Evolutionary conservation across 2,113 vertebrate species (phyloP), one percentile per base, ranked within the genome.

Genomic region (Centropristis striata): DNA sequence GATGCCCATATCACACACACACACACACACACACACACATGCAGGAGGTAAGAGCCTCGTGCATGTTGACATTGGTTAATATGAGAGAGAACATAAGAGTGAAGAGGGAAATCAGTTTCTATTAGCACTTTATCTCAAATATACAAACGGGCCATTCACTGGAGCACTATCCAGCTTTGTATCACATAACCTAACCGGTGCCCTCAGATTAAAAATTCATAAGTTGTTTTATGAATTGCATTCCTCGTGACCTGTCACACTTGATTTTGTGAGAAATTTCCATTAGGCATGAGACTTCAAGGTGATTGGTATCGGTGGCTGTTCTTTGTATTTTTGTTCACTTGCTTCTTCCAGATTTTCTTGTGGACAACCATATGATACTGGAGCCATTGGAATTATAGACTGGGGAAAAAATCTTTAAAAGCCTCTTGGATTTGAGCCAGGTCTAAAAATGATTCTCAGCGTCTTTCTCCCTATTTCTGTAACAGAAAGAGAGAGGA

Each of bases 361-460:
- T 58, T 42, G 61, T 51, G 74, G 57, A 78, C 15, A 71, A 71
- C 65, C 73, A 80, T 54, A 61, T 77, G 83, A 92, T 80, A 83
- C 89, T 71, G 75, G 66, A 86, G 83, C 42, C 67, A 57, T 4
- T 42, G 67, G 72, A 83, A 86, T 75, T 69, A 86, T 61, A 84
- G 80, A 89, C 70, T 14, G 21, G 25, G 32, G 6, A 67, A 71
- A 61, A 86, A 83, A 84, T 89, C 88, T 87, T 88, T 88, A 86
- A 83, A 85, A 88, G 58, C 58, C 75, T 72, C 54, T 49, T 78
- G 87, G 88, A 64, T 66, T 51, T 21, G 25, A 57, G 74, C 78
- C 86, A 89, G 53, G 44, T 71, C 69, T 84, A 81, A 90, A 90
- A 39, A 76, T 54, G 47, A 73, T 74, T 66, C 27, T 71, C 28